phyloP scores from a whole-genome alignment of 1,140 invertebrate genomes.

The Aphaenogaster floridana region DNA sequence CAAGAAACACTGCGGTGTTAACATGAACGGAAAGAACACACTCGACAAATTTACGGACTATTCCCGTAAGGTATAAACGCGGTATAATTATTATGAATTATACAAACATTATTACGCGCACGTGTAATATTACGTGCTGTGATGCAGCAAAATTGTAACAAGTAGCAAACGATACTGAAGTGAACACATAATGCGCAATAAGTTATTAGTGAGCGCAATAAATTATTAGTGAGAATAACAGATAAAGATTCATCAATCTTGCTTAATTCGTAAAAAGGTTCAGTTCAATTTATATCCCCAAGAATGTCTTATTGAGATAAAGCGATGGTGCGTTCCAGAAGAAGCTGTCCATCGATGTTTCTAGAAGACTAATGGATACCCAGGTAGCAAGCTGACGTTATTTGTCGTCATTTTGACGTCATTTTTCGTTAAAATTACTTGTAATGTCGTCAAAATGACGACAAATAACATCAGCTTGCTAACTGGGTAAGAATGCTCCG shows the following conservation, averaged over 20 bases:
- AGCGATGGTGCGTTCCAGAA: background rate
- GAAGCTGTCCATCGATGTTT: conserved; percentile 4
- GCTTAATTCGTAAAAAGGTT: background rate
- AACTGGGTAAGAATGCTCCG: background rate
- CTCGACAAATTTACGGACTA: background rate
- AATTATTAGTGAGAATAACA: background rate
- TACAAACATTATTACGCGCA: background rate
- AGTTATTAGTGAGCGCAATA: background rate
- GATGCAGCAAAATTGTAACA: background rate
- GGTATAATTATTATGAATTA: background rate
- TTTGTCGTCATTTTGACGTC: no score
- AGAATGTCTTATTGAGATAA: background rate
- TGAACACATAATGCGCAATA: background rate
- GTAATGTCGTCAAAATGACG: no score
- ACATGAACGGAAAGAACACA: background rate
- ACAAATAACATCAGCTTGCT: no score
- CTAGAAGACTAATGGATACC: background rate
- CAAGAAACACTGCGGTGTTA: background rate
- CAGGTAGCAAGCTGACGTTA: no score
- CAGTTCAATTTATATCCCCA: background rate
- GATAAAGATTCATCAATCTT: background rate
- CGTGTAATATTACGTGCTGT: background rate
- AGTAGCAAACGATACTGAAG: background rate
- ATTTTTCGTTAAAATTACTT: no score
- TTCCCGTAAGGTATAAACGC: background rate